Evolutionary conservation across 2,888 invertebrate genomes (phyloP), one percentile per base, ranked within the genome.

Genomic region (Luffia ferchaultella): DNA sequence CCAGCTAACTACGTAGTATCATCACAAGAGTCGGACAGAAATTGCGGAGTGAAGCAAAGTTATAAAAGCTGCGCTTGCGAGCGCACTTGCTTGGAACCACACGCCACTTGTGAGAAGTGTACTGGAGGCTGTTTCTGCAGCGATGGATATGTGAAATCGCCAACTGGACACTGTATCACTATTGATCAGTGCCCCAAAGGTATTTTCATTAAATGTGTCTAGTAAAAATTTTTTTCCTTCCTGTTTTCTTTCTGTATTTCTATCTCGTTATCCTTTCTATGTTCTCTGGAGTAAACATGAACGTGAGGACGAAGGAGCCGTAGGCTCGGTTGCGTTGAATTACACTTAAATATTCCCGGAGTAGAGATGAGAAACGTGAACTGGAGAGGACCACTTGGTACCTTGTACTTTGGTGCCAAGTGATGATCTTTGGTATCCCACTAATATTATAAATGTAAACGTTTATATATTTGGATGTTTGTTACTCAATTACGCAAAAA

Each of bases 61-160:
- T 30, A 30, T 12, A 3, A 12, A 12, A 3, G 30, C 3, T 30
- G 30, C 12, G 30, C 5, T 30, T 30, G 30, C 12, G 30, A 30
- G 30, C 30, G 30, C 30, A 30, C 30, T 12, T 30, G 30, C 30
- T 12, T 30, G 30, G 30, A 30, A 3, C 30, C 5, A 12, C 30
- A 7, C 3, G 30, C 5, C 30, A 12, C 30, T 3, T 30, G 30
- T 12, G 30, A 30, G 5, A 12, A 61, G 9, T 72, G 76, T 53
- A 53, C 52, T 1, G 55, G 56, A 1, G 78, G 76, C 0, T 78
- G 78, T 57, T 70, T 70, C 61, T 78, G 78, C 52, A 57, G 61
- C 7, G 62, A 65, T 0, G 76, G 70, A 0, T 66, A 61, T 42
- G 60, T 72, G 1, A 67, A 63, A 51, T 61, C 64, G 0, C 65